Evolutionary conservation across 2,797 vertebrate genomes (phyloP).

Genomic region (Ceryle rudis): DNA sequence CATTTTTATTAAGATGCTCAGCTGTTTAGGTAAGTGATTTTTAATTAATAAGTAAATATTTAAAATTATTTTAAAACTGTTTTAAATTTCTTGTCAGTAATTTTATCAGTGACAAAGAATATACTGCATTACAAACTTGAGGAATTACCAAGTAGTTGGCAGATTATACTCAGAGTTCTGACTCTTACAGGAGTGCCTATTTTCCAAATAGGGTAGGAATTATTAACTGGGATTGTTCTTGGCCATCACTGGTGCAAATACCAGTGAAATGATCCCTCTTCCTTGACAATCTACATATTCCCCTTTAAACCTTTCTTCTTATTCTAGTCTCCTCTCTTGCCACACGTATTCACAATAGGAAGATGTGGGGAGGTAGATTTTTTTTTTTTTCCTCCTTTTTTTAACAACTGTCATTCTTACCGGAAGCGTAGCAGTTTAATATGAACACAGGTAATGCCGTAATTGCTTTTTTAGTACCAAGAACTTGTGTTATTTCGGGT

Average conservation of each 20-base stretch:
- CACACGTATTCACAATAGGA: not conserved
- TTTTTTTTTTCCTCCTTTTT: not conserved
- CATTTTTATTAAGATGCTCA: not conserved
- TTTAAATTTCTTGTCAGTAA: not conserved
- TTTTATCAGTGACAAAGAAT: not conserved
- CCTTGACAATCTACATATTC: not conserved
- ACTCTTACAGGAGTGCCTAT: not conserved
- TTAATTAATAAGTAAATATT: not conserved
- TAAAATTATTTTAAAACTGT: not conserved
- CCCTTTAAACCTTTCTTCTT: not conserved
- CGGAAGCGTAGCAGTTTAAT: rapidly evolving
- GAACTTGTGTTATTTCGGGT: not conserved
- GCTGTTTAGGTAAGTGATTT: not conserved
- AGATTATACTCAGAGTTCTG: not conserved
- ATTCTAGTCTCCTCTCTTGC: not conserved
- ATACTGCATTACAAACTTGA: not conserved
- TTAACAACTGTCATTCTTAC: not conserved
- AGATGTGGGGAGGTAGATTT: not conserved
- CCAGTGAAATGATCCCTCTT: not conserved
- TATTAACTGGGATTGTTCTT: not conserved
- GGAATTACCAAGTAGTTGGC: not conserved
- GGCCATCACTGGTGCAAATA: not conserved
- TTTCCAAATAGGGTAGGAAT: not conserved
- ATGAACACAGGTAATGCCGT: not conserved
- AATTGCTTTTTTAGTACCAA: not conserved